Evolutionary conservation across 2,113 vertebrate species (phyloP).

Genomic region (Burhinus bistriatus): DNA sequence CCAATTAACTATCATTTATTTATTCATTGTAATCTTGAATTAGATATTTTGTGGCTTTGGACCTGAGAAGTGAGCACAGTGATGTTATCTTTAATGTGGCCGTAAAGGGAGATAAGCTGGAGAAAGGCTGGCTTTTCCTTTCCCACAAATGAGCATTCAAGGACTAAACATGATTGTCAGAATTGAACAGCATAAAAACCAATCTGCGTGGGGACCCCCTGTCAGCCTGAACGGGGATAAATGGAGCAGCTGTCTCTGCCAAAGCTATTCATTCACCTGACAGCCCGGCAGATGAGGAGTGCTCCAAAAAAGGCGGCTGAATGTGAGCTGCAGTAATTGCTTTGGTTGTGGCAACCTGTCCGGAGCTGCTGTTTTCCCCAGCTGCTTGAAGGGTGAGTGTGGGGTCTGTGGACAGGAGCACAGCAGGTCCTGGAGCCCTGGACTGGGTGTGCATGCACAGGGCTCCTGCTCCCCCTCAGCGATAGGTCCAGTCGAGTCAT

Average conservation of each 20-base stretch:
- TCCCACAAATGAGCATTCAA: neutral
- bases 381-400: neutral
- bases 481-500: accelerated
- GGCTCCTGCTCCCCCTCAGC: neutral
- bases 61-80: accelerated
- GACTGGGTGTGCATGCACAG: accelerated
- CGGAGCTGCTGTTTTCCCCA: neutral
- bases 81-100: neutral
- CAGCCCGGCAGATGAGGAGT: neutral
- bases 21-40: neutral
- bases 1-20: neutral
- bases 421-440: neutral
- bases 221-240: neutral
- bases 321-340: neutral
- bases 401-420: accelerated
- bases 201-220: neutral
- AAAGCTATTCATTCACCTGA: neutral
- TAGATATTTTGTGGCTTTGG: neutral
- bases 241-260: neutral
- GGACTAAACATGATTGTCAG: neutral
- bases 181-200: neutral
- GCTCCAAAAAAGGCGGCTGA: neutral
- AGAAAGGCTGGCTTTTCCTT: neutral
- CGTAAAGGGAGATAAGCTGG: neutral
- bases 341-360: neutral